Conservation (phyloP, 2,797 vertebrate genomes). For the Sebastiscus albofasciatus region DNA sequence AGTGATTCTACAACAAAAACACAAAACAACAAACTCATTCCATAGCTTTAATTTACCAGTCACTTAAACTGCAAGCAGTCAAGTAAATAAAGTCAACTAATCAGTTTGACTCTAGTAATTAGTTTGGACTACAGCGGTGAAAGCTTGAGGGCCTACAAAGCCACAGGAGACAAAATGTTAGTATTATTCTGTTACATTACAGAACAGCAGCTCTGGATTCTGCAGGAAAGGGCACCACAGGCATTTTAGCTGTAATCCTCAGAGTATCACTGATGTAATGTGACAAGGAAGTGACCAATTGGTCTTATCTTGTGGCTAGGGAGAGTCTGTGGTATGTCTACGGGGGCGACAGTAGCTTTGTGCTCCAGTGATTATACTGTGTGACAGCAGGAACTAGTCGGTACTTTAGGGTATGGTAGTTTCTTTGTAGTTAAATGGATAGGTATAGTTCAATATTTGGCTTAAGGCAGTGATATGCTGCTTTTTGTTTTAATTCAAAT, state of each 20-base stretch:
- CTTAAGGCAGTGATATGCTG: neutral
- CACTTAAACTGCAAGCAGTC: conserved; percentile 8
- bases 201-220: conserved; percentile 47
- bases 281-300: conserved; percentile 82
- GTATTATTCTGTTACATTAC: conserved; percentile 56
- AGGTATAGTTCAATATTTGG: neutral
- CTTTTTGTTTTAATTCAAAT: neutral
- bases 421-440: conserved; percentile 2
- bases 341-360: conserved; percentile 55
- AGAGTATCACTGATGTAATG: conserved; percentile 72
- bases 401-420: conserved; percentile 26
- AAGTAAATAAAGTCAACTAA: conserved; percentile 27
- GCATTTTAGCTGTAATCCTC: conserved; percentile 73
- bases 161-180: conserved; percentile 35
- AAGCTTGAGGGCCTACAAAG: conserved; percentile 21
- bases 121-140: conserved; percentile 41
- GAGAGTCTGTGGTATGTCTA: conserved; percentile 73
- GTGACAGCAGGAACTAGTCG: conserved; percentile 56
- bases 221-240: conserved; percentile 61
- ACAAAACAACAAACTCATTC: conserved; percentile 29
- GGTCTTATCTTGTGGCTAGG: conserved; percentile 72
- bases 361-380: conserved; percentile 55
- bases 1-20: conserved; percentile 85
- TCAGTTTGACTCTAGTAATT: conserved; percentile 52
- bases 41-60: conserved; percentile 12